Base-by-base conservation (phyloP, 1,140 invertebrate genomes). In the Saccostrea glomerata region DNA sequence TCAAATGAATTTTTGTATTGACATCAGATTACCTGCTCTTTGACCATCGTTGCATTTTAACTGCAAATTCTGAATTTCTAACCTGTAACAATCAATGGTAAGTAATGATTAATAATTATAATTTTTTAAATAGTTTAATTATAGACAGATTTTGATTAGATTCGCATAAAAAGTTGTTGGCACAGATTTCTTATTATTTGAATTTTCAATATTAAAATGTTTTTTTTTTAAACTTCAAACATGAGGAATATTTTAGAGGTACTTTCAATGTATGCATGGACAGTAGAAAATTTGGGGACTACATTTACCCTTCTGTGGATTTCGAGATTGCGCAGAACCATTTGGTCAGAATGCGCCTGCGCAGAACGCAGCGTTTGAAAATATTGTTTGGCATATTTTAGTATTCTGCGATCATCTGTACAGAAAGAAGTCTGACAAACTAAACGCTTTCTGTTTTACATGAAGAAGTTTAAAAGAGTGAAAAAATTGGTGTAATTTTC, bases 261-360 rank as follows among this genome's bases (percentile, higher is more conserved):
- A 20, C 58, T 63, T 63, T 63, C 13, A 13, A 20, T 63, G 58
- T 63, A 20, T 17, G 58, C 5, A 20, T 63, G 58, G 58, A 17
- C 58, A 63, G 15, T 77, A 15, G 70, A 77, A 77, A 77, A 77
- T 77, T 77, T 77, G 25, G 70, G 70, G 70, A 77, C 25, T 17
- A 15, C 70, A 30, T 77, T 30, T 17, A 15, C 13, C 30, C 25
- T 77, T 25, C 25, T 13, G 25, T 30, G 70, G 70, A 17, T 25
- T 20, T 25, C 25, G 70, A 11, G 70, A 77, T 30, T 77, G 70
- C 70, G 70, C 70, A 77, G 70, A 30, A 30, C 25, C 25, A 25
- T 25, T 36, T 77, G 25, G 70, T 77, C 70, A 36, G 25, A 77
- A 15, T 77, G 25, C 70, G 70, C 70, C 70, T 77, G 70, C 70